Base-by-base conservation (phyloP, 1,140 invertebrate genomes). In the Wasmannia auropunctata region DNA sequence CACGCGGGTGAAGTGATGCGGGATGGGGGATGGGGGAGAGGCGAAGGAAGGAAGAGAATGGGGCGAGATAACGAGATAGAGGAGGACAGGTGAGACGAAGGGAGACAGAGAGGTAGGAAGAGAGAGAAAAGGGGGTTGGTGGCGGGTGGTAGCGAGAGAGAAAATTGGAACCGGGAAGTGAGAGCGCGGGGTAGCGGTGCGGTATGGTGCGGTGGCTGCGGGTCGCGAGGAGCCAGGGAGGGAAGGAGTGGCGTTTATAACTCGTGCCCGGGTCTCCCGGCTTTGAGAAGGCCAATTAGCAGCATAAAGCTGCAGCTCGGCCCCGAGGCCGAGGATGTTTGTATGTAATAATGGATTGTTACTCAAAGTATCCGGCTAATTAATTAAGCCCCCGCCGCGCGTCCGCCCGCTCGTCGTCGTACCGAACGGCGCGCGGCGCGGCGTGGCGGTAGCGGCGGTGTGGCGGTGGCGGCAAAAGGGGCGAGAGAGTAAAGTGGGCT, bases 321-420 rank as follows among this genome's bases (percentile, higher is more conserved):
- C 92, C 91, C 88, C 86, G 90, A 91, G 92, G 90, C 90, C 88
- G 91, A 91, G 90, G 92, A 92, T 95, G 94, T 94, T 95, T 95
- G 94, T 95, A 94, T 93, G 94, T 94, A 95, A 94, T 95, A 95
- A 95, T 95, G 93, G 94, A 95, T 95, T 95, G 94, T 95, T 95
- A 94, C 94, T 94, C 94, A 94, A 94, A 95, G 94, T 95, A 95
- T 95, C 94, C 92, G 93, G 93, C 94, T 95, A 95, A 95, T 95
- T 95, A 95, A 95, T 95, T 94, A 95, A 95, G 94, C 94, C 91
- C 88, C 93, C 79, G 87, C 89, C 86, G 90, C 89, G 79, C 89
- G 75, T 87, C 79, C 88, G 80, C 81, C 86, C 83, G 65, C 86
- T 85, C 77, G 70, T 87, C 62, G 60, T 74, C 70, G 63, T 16